A percentile compares a stretch with the other conserved stretches of the same genome.
These are phyloP conservation scores for Cladorhizidae sp. DNA, from an alignment of 37 sponge, comb jelly and placozoan genomes.

Conservation along the genomic window DNA sequence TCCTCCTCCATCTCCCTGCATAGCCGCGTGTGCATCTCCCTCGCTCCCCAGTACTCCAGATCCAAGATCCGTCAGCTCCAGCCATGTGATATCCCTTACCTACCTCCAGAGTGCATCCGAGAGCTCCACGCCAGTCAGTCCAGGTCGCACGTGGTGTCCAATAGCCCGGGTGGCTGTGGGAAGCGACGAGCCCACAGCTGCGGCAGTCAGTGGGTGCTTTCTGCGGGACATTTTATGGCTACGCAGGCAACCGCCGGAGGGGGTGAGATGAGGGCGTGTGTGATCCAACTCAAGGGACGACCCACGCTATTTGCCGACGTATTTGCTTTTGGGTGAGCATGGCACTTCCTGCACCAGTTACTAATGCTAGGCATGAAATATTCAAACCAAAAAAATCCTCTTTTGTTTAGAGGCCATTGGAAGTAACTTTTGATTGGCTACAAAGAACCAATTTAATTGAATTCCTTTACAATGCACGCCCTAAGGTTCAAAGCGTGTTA, in stretches of 20 bases:
- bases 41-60: constrained; percentile 19
- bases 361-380: too few species aligned
- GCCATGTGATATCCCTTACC: constrained; percentile 29
- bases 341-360: too few species aligned
- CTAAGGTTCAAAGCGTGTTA: too few species aligned
- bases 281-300: neutral
- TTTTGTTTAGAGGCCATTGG: too few species aligned
- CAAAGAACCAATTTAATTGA: too few species aligned
- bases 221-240: neutral
- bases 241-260: neutral
- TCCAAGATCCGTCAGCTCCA: neutral
- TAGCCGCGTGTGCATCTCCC: constrained; percentile 36
- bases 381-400: too few species aligned
- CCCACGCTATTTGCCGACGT: constrained; percentile 38
- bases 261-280: neutral
- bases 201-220: constrained; percentile 8
- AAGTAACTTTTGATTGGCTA: too few species aligned
- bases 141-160: neutral
- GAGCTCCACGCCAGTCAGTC: constrained; percentile 6
- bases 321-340: constrained; percentile 68
- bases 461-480: too few species aligned
- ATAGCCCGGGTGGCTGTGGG: neutral
- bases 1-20: constrained; percentile 52
- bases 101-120: constrained; percentile 48
- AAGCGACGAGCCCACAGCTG: neutral